Conservation (phyloP, 2,888 invertebrate species). For the Epsilonema sp. region DNA sequence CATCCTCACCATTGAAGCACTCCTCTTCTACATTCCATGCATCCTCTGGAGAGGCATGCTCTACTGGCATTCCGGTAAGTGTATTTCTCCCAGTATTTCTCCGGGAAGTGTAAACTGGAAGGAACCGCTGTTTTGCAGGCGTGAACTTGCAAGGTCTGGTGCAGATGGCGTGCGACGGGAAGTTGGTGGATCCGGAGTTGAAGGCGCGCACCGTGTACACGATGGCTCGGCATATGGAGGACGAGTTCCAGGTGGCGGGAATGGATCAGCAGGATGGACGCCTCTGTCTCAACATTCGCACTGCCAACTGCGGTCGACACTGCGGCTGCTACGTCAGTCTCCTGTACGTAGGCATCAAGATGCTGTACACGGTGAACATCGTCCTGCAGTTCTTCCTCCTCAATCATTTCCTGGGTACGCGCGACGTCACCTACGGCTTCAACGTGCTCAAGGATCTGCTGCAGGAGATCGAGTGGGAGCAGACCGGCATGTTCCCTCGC, state of each 20-base stretch:
- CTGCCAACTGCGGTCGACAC: conserved; percentile 16
- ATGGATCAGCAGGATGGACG: background rate
- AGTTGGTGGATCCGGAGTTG: conserved; percentile 26
- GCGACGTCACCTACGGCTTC: conserved; percentile 26
- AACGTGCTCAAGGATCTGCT: conserved; percentile 24
- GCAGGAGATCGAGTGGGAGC: conserved; percentile 27
- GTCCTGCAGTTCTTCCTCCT: conserved; percentile 25
- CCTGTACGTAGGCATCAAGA: conserved; percentile 27
- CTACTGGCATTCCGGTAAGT: conserved; percentile 27
- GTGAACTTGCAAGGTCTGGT: conserved; percentile 29
- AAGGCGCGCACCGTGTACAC: conserved; percentile 28
- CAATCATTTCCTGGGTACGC: conserved; percentile 24
- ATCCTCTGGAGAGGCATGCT: conserved; percentile 27
- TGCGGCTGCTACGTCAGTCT: conserved; percentile 29
- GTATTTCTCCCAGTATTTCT: too few relatives aligned
- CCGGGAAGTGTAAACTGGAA: too few relatives aligned
- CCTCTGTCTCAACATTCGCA: background rate
- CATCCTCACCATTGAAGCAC: conserved; percentile 27
- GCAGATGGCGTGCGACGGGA: conserved; percentile 29
- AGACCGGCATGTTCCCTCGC: conserved; percentile 28
- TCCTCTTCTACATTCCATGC: conserved; percentile 28
- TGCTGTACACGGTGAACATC: conserved; percentile 25
- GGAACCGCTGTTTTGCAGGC: too few relatives aligned
- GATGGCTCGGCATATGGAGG: conserved; percentile 29
- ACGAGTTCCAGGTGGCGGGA: conserved; percentile 20